Evolutionary conservation across 2,888 invertebrate species (phyloP).

Genomic region (Trypoxylon attenuatum): DNA sequence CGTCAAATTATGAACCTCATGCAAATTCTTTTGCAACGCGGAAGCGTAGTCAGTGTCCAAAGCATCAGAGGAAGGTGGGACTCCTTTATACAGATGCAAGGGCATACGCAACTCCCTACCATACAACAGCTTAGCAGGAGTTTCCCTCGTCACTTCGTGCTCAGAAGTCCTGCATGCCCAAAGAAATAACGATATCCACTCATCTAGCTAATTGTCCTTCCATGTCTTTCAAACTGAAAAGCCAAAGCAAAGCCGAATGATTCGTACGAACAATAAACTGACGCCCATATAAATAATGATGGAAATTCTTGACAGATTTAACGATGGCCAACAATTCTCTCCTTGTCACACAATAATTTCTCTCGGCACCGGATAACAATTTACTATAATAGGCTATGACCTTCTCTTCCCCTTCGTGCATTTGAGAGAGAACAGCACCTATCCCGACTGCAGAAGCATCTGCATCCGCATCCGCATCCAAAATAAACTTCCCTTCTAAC

Average conservation of each 20-base stretch:
- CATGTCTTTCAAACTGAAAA: neutral
- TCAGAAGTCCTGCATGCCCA: no score
- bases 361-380: neutral
- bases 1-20: no score
- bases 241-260: neutral
- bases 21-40: no score
- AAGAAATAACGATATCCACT: no score
- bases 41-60: no score
- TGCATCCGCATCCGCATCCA: neutral
- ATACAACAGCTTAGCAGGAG: no score
- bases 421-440: neutral
- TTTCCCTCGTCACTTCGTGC: no score
- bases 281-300: neutral
- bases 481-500: neutral
- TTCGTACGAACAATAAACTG: neutral
- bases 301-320: neutral
- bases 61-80: no score
- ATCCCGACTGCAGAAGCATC: neutral
- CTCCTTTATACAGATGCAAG: no score
- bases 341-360: neutral
- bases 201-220: neutral
- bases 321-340: neutral
- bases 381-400: neutral
- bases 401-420: neutral
- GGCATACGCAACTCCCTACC: no score